Evolutionary conservation across 2,888 invertebrate genomes (phyloP), one percentile per base, ranked within the genome.

Genomic region (Caradrina clavipalpis): DNA sequence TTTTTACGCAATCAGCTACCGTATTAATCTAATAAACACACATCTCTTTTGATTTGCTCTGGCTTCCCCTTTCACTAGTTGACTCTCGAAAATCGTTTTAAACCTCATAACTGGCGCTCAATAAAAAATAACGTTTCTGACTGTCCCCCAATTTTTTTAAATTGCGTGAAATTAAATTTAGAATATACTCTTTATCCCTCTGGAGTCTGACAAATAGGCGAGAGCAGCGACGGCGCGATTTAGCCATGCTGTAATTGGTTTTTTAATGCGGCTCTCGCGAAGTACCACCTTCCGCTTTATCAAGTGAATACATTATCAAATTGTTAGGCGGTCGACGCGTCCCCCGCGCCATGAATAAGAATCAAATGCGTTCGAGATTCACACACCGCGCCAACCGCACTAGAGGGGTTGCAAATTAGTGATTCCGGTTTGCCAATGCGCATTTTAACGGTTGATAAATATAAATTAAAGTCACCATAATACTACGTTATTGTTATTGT

Each of bases 101-200:
- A 92, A 92, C 92, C 92, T 87, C 86, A 88, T 89, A 91, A 90
- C 89, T 78, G 84, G 88, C 77, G 87, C 89, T 86, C 90, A 90
- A 92, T 94, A 93, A 94, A 94, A 94, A 94, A 91, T 91, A 92
- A 93, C 89, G 88, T 89, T 68, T 88, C 89, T 76, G 83, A 89
- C 83, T 91, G 91, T 91, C 92, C 95, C 95, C 94, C 90, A 91
- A 88, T 91, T 94, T 94, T n/a, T 92, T 91, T 84, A 94, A 95
- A 95, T 94, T 95, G 95, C 96, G 95, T 96, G 95, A 96, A 96
- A 96, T 96, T 96, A 96, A 96, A 95, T 96, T 95, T 95, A 92
- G 92, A 94, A 94, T 95, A 92, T 92, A 95, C 93, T 90, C 92
- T 93, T 94, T 90, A 94, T 95, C 95, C 95, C 94, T 89, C 88